Evolutionary conservation across 2,888 invertebrate species (phyloP).

Genomic region (Matsumyia berberina): DNA sequence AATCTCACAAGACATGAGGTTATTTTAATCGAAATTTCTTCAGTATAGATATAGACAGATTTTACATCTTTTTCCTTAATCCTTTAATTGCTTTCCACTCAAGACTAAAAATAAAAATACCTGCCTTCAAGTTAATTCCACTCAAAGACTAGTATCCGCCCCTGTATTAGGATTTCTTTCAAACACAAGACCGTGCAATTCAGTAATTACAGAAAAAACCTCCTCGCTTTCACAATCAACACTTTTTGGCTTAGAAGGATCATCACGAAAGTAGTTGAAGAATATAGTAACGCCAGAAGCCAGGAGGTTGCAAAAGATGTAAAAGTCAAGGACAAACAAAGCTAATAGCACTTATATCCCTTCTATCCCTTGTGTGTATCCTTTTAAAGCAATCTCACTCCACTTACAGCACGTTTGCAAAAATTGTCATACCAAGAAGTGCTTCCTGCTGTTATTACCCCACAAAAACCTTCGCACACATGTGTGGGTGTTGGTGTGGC

Average conservation of each 20-base stretch:
- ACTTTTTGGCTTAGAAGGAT: too few species aligned
- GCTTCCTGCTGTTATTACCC: slow-evolving; percentile 23
- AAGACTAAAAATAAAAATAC: too few species aligned
- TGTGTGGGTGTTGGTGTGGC: not conserved
- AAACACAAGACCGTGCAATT: not conserved
- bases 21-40: too few species aligned
- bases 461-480: not conserved
- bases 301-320: not conserved
- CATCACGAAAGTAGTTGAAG: slow-evolving; percentile 2
- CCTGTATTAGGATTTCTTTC: too few species aligned
- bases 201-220: not conserved
- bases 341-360: slow-evolving; percentile 21
- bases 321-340: slow-evolving; percentile 26
- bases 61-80: too few species aligned
- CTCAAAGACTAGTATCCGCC: too few species aligned
- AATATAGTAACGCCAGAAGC: not conserved
- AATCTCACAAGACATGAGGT: too few species aligned
- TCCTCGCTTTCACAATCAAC: not conserved
- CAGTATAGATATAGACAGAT: too few species aligned
- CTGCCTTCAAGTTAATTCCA: too few species aligned
- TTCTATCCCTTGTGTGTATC: slow-evolving; percentile 11
- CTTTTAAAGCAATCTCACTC: slow-evolving; percentile 30
- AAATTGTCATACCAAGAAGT: slow-evolving; percentile 18
- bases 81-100: too few species aligned
- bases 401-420: slow-evolving; percentile 9